Evolutionary conservation across 2,797 vertebrate genomes (phyloP).

Genomic region (Chelmon rostratus): DNA sequence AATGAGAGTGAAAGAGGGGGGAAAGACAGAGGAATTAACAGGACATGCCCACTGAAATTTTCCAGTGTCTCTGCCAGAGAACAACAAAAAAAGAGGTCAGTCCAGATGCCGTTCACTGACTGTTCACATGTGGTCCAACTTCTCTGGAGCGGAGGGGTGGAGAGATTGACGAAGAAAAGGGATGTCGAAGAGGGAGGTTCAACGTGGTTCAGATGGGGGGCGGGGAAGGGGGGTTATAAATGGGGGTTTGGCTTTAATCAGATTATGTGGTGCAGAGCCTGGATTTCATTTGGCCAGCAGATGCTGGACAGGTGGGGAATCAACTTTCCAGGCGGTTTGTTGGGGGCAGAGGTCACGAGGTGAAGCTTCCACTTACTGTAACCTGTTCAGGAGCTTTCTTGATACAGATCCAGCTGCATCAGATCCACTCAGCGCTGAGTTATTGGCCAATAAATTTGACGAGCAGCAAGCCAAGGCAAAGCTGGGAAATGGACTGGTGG

Average conservation of each 20-base stretch:
- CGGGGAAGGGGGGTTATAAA: neutral
- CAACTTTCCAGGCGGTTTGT: constrained; percentile 23
- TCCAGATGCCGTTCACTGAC: constrained; percentile 73
- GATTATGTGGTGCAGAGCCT: constrained; percentile 36
- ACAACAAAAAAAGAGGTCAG: constrained; percentile 61
- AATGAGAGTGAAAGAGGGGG: constrained; percentile 44
- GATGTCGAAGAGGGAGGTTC: constrained; percentile 33
- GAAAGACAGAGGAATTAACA: constrained; percentile 70
- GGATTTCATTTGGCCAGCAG: constrained; percentile 51
- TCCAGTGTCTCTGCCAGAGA: constrained; percentile 78
- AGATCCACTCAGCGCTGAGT: constrained; percentile 22
- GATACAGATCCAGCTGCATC: neutral
- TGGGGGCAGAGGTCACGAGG: constrained; percentile 30
- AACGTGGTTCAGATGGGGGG: constrained; percentile 1
- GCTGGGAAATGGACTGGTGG: neutral
- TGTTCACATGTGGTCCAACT: constrained; percentile 72
- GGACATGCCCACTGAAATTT: constrained; percentile 78
- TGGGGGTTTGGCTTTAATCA: constrained; percentile 38
- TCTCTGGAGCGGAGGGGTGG: constrained; percentile 42
- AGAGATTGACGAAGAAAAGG: constrained; percentile 22
- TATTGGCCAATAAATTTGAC: constrained; percentile 25
- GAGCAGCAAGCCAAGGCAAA: neutral
- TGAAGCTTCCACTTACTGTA: constrained; percentile 26
- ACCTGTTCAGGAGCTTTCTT: neutral
- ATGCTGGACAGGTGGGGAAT: constrained; percentile 62